Evolutionary conservation across 2,888 invertebrate genomes (phyloP).

Genomic region (Lacanobia wlatinum): DNA sequence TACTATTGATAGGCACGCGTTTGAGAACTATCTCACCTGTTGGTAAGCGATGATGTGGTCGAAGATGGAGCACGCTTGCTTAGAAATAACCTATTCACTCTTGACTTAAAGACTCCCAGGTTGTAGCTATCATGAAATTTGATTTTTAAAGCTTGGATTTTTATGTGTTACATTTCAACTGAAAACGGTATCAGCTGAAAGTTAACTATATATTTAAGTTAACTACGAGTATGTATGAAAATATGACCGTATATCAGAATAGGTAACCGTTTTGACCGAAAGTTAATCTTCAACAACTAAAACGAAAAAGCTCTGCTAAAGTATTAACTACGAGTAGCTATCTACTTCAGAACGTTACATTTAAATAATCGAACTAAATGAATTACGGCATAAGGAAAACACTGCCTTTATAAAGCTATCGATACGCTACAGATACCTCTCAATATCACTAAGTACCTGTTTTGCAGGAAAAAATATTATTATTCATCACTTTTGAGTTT

Average conservation of each 20-base stretch:
- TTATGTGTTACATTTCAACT: too few relatives aligned
- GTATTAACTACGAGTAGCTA: not conserved
- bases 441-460: slow-evolving; percentile 7
- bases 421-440: not conserved
- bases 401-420: not conserved
- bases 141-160: too few relatives aligned
- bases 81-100: too few relatives aligned
- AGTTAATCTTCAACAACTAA: not conserved
- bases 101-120: too few relatives aligned
- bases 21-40: too few relatives aligned
- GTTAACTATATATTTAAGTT: too few relatives aligned
- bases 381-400: slow-evolving; percentile 18
- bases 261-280: not conserved
- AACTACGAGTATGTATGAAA: not conserved
- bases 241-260: not conserved
- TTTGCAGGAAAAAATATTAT: slow-evolving; percentile 22
- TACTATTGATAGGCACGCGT: too few relatives aligned
- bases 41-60: too few relatives aligned
- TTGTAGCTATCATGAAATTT: too few relatives aligned
- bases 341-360: too few relatives aligned
- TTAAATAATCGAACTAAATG: not conserved
- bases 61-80: too few relatives aligned
- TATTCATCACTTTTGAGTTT: slow-evolving; percentile 38
- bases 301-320: not conserved
- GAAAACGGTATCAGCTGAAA: too few relatives aligned